Conservation (phyloP, 2,888 invertebrate species). For the Lepidonotus clava region DNA sequence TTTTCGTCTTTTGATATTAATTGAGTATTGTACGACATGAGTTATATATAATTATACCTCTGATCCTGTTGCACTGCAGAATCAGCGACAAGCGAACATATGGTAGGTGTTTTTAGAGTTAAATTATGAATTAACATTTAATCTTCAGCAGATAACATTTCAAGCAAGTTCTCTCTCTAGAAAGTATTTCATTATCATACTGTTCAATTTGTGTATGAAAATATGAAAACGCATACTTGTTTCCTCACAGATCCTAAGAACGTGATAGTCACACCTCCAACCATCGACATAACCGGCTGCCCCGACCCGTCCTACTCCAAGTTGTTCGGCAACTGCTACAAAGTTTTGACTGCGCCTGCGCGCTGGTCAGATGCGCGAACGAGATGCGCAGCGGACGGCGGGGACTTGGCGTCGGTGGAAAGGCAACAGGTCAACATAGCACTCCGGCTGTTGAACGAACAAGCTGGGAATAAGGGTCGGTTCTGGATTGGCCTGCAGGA, state of each 20-base stretch:
- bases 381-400: slow-evolving; percentile 7
- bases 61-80: no score
- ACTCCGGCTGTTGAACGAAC: neutral
- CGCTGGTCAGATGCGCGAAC: slow-evolving; percentile 36
- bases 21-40: neutral
- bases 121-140: no score
- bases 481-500: slow-evolving; percentile 16
- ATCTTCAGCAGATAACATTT: no score
- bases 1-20: neutral
- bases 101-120: no score
- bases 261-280: neutral
- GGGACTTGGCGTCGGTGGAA: slow-evolving; percentile 16
- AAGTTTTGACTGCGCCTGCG: neutral
- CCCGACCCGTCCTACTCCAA: neutral
- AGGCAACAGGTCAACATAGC: neutral
- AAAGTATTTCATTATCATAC: no score
- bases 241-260: neutral
- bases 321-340: slow-evolving; percentile 26
- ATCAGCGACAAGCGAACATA: no score
- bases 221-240: no score
- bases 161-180: no score
- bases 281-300: neutral
- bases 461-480: neutral
- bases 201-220: no score
- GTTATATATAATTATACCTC: no score